Conservation (phyloP, 2,888 invertebrate genomes). For the Heliothis peltigera region DNA sequence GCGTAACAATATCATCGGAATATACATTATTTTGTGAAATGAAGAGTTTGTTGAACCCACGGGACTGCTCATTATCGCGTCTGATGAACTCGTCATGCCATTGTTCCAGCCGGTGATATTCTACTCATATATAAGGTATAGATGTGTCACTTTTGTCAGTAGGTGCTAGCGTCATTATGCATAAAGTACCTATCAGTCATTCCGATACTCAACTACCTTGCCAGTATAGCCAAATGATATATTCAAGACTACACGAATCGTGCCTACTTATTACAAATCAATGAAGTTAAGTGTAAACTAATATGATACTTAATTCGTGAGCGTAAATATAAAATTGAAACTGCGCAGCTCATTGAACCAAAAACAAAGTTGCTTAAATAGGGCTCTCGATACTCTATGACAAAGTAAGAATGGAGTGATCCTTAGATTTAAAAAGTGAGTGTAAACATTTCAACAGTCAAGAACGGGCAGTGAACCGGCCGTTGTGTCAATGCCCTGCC, state of each 20-base stretch:
- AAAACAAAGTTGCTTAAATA: slow-evolving; percentile 27
- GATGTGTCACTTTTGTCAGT: slow-evolving; percentile 51
- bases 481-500: slow-evolving; percentile 87
- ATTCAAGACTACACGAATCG: background rate
- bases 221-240: background rate
- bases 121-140: slow-evolving; percentile 64
- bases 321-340: slow-evolving; percentile 1
- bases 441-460: slow-evolving; percentile 90
- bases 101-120: slow-evolving; percentile 81
- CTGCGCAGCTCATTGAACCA: slow-evolving; percentile 5
- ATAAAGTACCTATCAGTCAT: slow-evolving; percentile 9
- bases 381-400: slow-evolving; percentile 55
- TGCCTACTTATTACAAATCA: too few species aligned
- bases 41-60: slow-evolving; percentile 87
- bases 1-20: slow-evolving; percentile 74
- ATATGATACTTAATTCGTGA: too few species aligned
- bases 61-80: slow-evolving; percentile 87
- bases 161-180: slow-evolving; percentile 16
- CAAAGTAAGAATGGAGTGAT: slow-evolving; percentile 77
- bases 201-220: background rate
- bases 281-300: too few species aligned
- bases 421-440: slow-evolving; percentile 80
- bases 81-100: slow-evolving; percentile 85
- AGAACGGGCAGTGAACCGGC: slow-evolving; percentile 89
- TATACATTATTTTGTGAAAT: slow-evolving; percentile 83